Evolutionary conservation across 92 coral and sea anemone species (phyloP).

Genomic region (Epizoanthus rinbou): DNA sequence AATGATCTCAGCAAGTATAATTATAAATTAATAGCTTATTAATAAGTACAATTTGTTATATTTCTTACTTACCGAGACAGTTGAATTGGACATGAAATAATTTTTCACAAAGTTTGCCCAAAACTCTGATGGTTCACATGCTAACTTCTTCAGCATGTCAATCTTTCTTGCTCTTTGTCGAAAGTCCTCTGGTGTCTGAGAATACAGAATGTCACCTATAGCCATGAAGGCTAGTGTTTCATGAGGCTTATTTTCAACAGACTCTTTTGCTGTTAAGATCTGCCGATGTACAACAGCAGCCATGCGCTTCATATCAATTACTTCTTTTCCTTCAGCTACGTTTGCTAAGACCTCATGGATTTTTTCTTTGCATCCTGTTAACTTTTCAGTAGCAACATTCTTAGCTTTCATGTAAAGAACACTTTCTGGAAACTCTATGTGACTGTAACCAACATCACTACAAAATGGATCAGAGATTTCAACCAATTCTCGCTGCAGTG

Average conservation of each 20-base stretch:
- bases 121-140: slow-evolving; percentile 65
- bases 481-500: slow-evolving; percentile 87
- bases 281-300: slow-evolving; percentile 83
- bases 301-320: slow-evolving; percentile 88
- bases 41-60: too few species aligned
- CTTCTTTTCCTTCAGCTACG: slow-evolving; percentile 69
- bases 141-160: slow-evolving; percentile 59
- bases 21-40: too few species aligned
- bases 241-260: slow-evolving; percentile 87
- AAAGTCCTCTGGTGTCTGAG: slow-evolving; percentile 66
- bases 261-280: slow-evolving; percentile 83
- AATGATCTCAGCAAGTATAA: too few species aligned
- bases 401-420: slow-evolving; percentile 78
- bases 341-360: slow-evolving; percentile 67
- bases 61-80: slow-evolving; percentile 66
- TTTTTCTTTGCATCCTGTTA: slow-evolving; percentile 77
- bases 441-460: slow-evolving; percentile 74
- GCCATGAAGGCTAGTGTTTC: slow-evolving; percentile 80
- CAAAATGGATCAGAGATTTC: slow-evolving; percentile 93
- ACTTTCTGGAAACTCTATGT: slow-evolving; percentile 78
- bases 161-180: slow-evolving; percentile 67
- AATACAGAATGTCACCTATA: slow-evolving; percentile 87
- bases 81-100: slow-evolving; percentile 66
- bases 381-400: slow-evolving; percentile 81
- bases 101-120: slow-evolving; percentile 76